phyloP scores from a whole-genome alignment of 1,140 invertebrate genomes.

The Camponotus vicinus region DNA sequence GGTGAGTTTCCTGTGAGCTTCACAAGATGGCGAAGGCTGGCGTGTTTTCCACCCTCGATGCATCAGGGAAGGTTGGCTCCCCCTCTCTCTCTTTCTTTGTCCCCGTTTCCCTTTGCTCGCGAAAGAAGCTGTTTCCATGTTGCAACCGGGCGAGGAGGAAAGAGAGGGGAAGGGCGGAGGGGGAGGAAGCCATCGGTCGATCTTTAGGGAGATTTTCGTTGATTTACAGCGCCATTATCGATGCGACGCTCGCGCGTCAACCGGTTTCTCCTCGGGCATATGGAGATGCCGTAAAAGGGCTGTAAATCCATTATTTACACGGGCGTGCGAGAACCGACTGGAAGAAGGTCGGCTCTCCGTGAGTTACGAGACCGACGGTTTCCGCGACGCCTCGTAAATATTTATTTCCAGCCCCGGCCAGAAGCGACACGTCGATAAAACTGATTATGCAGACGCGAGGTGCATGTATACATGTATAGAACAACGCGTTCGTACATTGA shows the following conservation, averaged over 20 bases:
- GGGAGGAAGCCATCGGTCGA: slow-evolving; percentile 31
- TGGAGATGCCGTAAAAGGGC: slow-evolving; percentile 55
- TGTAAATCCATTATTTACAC: slow-evolving; percentile 63
- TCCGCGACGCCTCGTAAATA: slow-evolving; percentile 65
- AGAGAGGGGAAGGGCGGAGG: too few species aligned
- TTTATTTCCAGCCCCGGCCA: slow-evolving; percentile 64
- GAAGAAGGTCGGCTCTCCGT: slow-evolving; percentile 59
- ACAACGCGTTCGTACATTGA: slow-evolving; percentile 63
- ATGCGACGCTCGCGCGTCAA: slow-evolving; percentile 36
- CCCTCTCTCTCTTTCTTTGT: not conserved
- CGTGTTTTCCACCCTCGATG: slow-evolving; percentile 41
- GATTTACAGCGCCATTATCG: slow-evolving; percentile 60
- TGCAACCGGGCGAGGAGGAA: not conserved
- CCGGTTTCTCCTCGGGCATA: slow-evolving; percentile 34
- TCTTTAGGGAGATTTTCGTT: slow-evolving; percentile 59
- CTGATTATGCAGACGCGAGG: slow-evolving; percentile 58
- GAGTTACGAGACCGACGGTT: slow-evolving; percentile 64
- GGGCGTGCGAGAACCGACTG: slow-evolving; percentile 32
- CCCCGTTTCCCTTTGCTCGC: not conserved
- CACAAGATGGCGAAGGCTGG: slow-evolving; percentile 56
- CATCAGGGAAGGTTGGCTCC: not conserved
- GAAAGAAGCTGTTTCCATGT: slow-evolving; percentile 44
- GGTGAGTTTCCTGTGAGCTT: slow-evolving; percentile 33
- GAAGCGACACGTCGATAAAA: slow-evolving; percentile 67
- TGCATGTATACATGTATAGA: slow-evolving; percentile 23